Evolutionary conservation across 2,113 vertebrate species (phyloP), one percentile per base, ranked within the genome.

Genomic region (Charadrius vociferus): DNA sequence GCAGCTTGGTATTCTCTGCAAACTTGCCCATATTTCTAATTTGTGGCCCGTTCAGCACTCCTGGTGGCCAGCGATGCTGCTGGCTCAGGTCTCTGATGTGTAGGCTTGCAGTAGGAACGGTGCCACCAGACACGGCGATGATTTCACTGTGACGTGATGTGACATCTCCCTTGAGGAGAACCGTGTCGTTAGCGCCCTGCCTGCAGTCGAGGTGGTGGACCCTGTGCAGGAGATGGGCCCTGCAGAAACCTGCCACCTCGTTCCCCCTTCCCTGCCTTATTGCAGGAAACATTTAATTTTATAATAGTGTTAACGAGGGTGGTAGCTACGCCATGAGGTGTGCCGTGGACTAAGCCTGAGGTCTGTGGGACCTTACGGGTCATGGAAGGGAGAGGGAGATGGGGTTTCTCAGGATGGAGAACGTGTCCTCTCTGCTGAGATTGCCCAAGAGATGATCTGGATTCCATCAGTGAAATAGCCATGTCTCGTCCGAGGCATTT

Each of bases 71-170:
- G 65, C 2, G 0, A 18, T 30, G 65, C 74, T 70, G 27, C 65
- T 45, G 56, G 65, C 55, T 62, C 39, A 3, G 27, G 37, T 27
- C 34, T 36, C 27, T 36, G 21, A 10, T 15, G 9, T 8, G 8
- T 5, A 20, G 53, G 32, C 17, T 61, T 32, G 26, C 4, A 1
- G 20, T 30, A 12, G 47, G 65, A 55, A 21, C 2, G 7, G 11
- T 1, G 12, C 26, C 2, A 5, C 45, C 1, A 6, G 45, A 10
- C 20, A 14, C 1, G 4, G 74, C 4, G 6, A 17, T 18, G 5
- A 2, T 47, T 53, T 34, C 22, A 18, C 56, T 29, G 39, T 55
- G 65, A 37, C 7, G 0, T 14, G 72, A 50, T 13, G 41, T 30
- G 43, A 37, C 21, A 2, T 14, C 45, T 70, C 8, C 21, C 26